Percentiles rank a stretch among this genome's conserved stretches.
phyloP scores from a whole-genome alignment of 2,888 invertebrate species.

The Drosophila colorata region DNA sequence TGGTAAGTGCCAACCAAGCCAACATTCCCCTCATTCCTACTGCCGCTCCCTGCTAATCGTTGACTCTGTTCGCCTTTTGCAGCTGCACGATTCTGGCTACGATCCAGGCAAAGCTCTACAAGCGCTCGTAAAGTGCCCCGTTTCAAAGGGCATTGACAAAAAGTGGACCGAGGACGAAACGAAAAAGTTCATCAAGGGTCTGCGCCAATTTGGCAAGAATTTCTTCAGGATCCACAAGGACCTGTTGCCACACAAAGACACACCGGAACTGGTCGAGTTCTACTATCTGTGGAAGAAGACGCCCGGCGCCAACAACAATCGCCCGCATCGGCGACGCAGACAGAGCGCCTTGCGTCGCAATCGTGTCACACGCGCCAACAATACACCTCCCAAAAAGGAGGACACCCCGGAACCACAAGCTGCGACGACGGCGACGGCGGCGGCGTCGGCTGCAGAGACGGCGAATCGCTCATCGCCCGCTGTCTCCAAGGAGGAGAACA shows the following conservation, averaged over 20 bases:
- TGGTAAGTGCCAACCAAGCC: conserved; percentile 91
- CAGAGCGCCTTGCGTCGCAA: conserved; percentile 95
- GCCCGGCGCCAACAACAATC: conserved; percentile 97
- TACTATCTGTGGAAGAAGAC: conserved; percentile 99
- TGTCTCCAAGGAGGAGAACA: conserved; percentile 91
- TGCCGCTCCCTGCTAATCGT: no score
- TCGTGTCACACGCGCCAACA: conserved; percentile 92
- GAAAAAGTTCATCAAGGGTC: conserved; percentile 99
- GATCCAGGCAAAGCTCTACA: conserved; percentile 98
- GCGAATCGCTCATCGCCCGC: conserved; percentile 87
- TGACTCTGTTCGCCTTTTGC: conserved; percentile 65
- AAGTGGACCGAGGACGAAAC: conserved; percentile 99
- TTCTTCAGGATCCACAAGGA: conserved; percentile 99
- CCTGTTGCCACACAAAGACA: conserved; percentile 97
- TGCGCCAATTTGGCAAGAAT: conserved; percentile 99
- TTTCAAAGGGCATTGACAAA: conserved; percentile 98
- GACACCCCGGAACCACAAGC: conserved; percentile 88
- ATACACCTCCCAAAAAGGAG: conserved; percentile 93
- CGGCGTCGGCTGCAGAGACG: conserved; percentile 84
- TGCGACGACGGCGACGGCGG: conserved; percentile 84
- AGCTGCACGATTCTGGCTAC: conserved; percentile 98
- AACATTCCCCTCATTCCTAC: background rate
- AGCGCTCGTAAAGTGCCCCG: conserved; percentile 98
- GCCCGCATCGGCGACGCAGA: conserved; percentile 95
- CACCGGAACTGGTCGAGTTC: conserved; percentile 98